phyloP scores from a whole-genome alignment of 2,797 vertebrate genomes.

The Propithecus deckenii region DNA sequence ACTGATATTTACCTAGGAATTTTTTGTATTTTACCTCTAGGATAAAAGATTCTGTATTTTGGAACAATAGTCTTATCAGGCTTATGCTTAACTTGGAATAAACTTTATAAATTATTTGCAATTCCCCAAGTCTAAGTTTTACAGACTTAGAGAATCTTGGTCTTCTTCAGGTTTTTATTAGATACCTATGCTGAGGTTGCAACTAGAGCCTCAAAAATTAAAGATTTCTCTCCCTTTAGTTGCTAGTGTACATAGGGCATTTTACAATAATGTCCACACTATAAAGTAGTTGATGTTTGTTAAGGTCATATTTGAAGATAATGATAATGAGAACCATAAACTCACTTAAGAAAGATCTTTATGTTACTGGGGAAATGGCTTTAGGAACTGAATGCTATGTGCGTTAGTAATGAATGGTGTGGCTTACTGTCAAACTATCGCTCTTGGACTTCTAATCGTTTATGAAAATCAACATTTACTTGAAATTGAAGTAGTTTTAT shows the following conservation, averaged over 20 bases:
- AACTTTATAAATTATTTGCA: background rate
- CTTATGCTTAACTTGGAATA: background rate
- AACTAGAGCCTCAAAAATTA: background rate
- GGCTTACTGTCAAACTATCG: conserved; percentile 58
- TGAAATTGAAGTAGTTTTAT: conserved; percentile 32
- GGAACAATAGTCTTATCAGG: background rate
- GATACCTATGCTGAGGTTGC: background rate
- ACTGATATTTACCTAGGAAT: background rate
- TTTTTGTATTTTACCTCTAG: conserved; percentile 49
- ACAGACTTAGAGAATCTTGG: background rate
- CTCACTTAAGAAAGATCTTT: conserved; percentile 34
- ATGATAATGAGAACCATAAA: background rate
- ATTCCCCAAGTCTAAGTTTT: background rate
- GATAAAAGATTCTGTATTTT: conserved; percentile 14
- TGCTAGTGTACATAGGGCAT: background rate
- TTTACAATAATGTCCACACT: background rate
- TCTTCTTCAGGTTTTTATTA: background rate
- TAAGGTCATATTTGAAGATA: conserved; percentile 30
- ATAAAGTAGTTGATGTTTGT: conserved; percentile 14
- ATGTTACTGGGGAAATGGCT: background rate
- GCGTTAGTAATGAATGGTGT: background rate
- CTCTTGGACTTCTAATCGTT: conserved; percentile 58
- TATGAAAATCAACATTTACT: conserved; percentile 56
- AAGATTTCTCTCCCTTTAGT: background rate
- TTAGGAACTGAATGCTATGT: background rate